phyloP scores from a whole-genome alignment of 2,113 vertebrate genomes.

The Podiceps cristatus region DNA sequence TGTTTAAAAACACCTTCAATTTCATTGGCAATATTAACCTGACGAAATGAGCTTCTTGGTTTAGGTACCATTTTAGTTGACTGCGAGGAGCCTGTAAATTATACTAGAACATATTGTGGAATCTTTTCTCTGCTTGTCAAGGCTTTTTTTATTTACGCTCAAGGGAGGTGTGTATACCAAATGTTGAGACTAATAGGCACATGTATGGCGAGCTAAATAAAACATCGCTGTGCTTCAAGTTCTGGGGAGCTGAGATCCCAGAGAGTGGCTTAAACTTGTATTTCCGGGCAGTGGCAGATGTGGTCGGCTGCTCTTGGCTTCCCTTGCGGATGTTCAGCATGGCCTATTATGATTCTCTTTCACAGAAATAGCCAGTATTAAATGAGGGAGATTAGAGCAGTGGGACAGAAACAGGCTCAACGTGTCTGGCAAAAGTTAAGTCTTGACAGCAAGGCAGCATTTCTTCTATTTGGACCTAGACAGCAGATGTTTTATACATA shows the following conservation, averaged over 20 bases:
- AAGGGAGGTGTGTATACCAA: not conserved
- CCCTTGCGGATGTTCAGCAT: not conserved
- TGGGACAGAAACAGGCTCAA: not conserved
- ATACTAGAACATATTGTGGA: not conserved
- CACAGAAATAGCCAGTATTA: not conserved
- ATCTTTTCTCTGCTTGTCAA: constrained; percentile 18
- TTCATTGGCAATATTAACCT: not conserved
- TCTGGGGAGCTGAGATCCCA: not conserved
- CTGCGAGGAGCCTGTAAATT: not conserved
- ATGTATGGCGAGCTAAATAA: not conserved
- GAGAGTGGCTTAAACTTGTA: not conserved
- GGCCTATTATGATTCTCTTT: accelerated
- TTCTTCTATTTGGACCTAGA: not conserved
- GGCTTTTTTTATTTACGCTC: not conserved
- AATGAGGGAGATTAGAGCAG: not conserved
- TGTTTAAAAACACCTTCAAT: not conserved
- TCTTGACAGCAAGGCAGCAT: accelerated
- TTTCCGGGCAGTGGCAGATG: not conserved
- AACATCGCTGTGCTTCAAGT: not conserved
- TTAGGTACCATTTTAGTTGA: not conserved
- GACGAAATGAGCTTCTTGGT: not conserved
- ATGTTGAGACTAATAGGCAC: not conserved
- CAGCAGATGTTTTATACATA: not conserved
- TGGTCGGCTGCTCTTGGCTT: not conserved
- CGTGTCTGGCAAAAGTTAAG: not conserved